phyloP scores from a whole-genome alignment of 2,888 invertebrate species.

The Drosophila limbata region DNA sequence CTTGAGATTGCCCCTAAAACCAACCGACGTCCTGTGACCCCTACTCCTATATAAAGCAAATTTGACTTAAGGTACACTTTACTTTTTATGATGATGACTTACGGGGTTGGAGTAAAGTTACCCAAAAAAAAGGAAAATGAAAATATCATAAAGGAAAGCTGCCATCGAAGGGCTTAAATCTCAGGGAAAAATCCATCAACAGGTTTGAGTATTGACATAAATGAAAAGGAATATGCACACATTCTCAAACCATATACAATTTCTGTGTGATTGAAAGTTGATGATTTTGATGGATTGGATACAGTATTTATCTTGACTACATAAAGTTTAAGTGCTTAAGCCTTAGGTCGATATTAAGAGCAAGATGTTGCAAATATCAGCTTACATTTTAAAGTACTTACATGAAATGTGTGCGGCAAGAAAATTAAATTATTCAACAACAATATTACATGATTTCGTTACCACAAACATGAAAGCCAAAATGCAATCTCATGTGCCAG shows the following conservation, averaged over 20 bases:
- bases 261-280: conserved; percentile 69
- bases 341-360: conserved; percentile 3
- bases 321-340: conserved; percentile 29
- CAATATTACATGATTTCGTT: not conserved
- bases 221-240: conserved; percentile 51
- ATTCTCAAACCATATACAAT: conserved; percentile 51
- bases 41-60: conserved; percentile 45
- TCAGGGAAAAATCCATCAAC: conserved; percentile 60
- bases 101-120: conserved; percentile 24
- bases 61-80: conserved; percentile 74
- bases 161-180: conserved; percentile 50
- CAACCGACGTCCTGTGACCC: conserved; percentile 9
- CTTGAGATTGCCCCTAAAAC: conserved; percentile 36
- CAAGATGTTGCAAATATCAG: conserved; percentile 16
- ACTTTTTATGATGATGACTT: conserved; percentile 67
- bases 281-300: conserved; percentile 52
- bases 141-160: conserved; percentile 18
- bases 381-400: conserved; percentile 11
- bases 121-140: conserved; percentile 20
- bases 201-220: conserved; percentile 72
- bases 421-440: conserved; percentile 8
- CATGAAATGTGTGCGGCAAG: not conserved
- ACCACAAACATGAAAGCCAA: not conserved
- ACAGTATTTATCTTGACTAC: conserved; percentile 38
- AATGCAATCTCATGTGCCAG: conserved; percentile 7